phyloP scores from a whole-genome alignment of 2,113 vertebrate species.

The Grammomys surdaster region DNA sequence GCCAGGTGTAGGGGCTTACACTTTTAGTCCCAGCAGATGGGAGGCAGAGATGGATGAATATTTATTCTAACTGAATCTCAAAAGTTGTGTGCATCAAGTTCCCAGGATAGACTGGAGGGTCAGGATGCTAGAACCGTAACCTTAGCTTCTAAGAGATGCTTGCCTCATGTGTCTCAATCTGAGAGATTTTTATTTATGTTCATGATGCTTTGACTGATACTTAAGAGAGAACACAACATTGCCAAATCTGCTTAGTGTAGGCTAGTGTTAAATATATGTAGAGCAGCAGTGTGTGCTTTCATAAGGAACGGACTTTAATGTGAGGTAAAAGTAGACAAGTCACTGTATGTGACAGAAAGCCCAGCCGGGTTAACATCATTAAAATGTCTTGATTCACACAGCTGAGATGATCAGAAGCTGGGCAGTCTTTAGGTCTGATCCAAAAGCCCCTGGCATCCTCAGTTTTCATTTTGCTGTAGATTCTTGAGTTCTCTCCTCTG shows the following conservation, averaged over 20 bases:
- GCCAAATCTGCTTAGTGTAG: background rate
- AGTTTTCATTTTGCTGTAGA: background rate
- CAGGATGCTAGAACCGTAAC: background rate
- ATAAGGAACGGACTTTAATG: background rate
- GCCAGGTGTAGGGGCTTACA: background rate
- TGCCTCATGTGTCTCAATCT: background rate
- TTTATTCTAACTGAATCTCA: background rate
- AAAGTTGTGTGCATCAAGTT: background rate
- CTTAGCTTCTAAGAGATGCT: background rate
- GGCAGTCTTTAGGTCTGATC: background rate
- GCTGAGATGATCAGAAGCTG: background rate
- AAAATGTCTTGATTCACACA: background rate
- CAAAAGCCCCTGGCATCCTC: background rate
- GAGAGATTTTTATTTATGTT: background rate
- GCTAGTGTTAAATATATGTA: background rate
- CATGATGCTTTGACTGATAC: background rate
- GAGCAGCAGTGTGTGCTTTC: background rate
- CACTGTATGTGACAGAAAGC: background rate
- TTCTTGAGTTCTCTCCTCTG: background rate
- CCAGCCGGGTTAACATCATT: background rate
- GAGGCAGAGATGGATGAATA: background rate
- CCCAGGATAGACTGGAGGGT: background rate
- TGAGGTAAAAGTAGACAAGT: too few relatives aligned
- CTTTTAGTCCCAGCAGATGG: background rate
- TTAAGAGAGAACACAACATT: background rate